phyloP scores from a whole-genome alignment of 2,888 invertebrate species.

The Drosophila multiciliata region DNA sequence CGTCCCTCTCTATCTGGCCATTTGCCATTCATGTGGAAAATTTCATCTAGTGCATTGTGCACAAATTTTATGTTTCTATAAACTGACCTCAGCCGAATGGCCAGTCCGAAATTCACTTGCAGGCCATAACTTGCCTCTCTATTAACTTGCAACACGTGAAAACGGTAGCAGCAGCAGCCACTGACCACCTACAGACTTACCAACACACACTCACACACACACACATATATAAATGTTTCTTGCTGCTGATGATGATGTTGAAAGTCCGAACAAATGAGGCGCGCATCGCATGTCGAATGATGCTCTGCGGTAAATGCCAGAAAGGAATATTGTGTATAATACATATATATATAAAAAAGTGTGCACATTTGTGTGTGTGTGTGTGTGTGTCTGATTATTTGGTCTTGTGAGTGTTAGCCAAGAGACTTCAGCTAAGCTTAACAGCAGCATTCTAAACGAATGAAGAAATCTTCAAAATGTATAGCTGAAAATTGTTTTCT shows the following conservation, averaged over 20 bases:
- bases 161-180: constrained; percentile 32
- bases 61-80: constrained; percentile 71
- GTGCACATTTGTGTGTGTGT: neutral
- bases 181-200: constrained; percentile 21
- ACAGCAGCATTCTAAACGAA: neutral
- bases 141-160: constrained; percentile 76
- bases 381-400: constrained; percentile 6
- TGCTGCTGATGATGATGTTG: constrained; percentile 63
- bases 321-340: neutral
- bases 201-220: constrained; percentile 14
- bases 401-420: constrained; percentile 11
- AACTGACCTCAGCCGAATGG: constrained; percentile 39
- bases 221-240: constrained; percentile 13
- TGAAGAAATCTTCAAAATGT: neutral
- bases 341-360: neutral
- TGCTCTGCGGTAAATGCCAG: constrained; percentile 27
- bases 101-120: constrained; percentile 54
- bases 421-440: constrained; percentile 23
- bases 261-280: constrained; percentile 67
- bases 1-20: constrained; percentile 16
- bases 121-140: constrained; percentile 60
- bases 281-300: constrained; percentile 58
- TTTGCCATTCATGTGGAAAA: constrained; percentile 79
- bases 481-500: neutral
- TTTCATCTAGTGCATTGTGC: constrained; percentile 78